A percentile compares a stretch with the other conserved stretches of the same genome.
phyloP scores from a whole-genome alignment of 37 sponge, comb jelly and placozoan genomes.

The Diacarnus erythraeanus region DNA sequence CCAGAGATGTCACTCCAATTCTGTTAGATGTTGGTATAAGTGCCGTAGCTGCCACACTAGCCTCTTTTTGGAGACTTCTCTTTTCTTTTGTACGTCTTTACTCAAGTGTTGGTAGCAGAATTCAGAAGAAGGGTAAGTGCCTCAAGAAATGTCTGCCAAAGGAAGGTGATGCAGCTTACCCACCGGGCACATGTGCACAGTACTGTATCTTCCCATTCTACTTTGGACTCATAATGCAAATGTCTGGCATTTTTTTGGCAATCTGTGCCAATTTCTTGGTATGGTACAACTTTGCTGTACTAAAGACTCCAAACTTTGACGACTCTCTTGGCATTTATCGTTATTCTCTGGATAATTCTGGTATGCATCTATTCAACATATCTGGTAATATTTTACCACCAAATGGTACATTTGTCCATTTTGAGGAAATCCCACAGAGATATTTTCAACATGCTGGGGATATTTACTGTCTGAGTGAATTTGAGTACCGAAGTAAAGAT shows the following conservation, averaged over 20 bases:
- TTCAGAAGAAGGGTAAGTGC: not conserved
- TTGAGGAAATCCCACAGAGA: not conserved
- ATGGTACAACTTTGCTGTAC: not conserved
- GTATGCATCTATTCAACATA: slow-evolving; percentile 10
- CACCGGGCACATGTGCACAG: slow-evolving; percentile 6
- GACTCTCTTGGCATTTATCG: slow-evolving; percentile 16
- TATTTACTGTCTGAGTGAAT: slow-evolving; percentile 26
- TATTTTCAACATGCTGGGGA: no score
- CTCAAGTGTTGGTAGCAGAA: not conserved
- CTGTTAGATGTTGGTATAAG: not conserved
- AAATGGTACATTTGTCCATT: slow-evolving; percentile 12
- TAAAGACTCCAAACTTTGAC: slow-evolving; percentile 1
- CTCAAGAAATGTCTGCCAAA: not conserved
- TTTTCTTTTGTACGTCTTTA: not conserved
- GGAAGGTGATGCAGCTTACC: not conserved
- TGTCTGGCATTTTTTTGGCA: not conserved
- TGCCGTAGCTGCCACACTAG: not conserved
- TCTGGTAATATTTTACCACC: slow-evolving; percentile 11
- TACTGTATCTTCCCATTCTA: slow-evolving; percentile 4
- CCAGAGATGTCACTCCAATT: not conserved
- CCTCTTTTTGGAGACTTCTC: not conserved
- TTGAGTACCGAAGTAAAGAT: slow-evolving; percentile 10
- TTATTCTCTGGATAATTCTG: not conserved
- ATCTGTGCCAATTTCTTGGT: not conserved
- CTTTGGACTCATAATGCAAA: not conserved